These are phyloP conservation scores for Orthosia incerta DNA, from an alignment of 2,888 invertebrate genomes.

Conservation along the genomic window DNA sequence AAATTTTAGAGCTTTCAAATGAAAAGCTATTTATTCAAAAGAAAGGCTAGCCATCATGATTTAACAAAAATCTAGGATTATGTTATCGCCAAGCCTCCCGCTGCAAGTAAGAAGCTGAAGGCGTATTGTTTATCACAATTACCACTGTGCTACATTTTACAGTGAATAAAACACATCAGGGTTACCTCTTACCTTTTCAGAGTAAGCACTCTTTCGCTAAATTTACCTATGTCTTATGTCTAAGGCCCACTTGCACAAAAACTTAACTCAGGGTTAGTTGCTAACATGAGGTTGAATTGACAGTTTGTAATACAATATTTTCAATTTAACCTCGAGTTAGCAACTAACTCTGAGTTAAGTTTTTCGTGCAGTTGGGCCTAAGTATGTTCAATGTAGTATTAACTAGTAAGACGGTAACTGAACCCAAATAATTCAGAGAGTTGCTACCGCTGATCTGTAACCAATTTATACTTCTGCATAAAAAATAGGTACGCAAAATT, in stretches of 20 bases:
- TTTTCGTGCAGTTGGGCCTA: too few relatives aligned
- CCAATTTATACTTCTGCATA: not conserved
- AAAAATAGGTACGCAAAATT: not conserved
- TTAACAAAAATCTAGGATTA: not conserved
- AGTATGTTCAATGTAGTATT: not conserved
- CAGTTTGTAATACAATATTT: too few relatives aligned
- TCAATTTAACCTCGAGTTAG: too few relatives aligned
- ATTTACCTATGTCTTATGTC: too few relatives aligned
- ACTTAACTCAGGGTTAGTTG: too few relatives aligned
- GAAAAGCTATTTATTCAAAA: too few relatives aligned
- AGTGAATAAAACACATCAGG: not conserved
- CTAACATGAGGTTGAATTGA: too few relatives aligned
- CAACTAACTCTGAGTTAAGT: too few relatives aligned
- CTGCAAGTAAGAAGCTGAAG: not conserved
- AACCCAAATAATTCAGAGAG: constrained; percentile 1
- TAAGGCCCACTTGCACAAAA: too few relatives aligned
- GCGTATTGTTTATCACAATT: not conserved
- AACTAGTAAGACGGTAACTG: not conserved
- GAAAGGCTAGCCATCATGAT: too few relatives aligned
- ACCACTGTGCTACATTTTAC: not conserved
- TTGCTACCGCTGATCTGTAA: not conserved
- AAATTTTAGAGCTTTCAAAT: too few relatives aligned
- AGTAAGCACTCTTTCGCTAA: not conserved
- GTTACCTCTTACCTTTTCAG: not conserved
- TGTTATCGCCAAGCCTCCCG: not conserved